Evolutionary conservation across 2,797 vertebrate species (phyloP).

Genomic region (Leuciscus waleckii): DNA sequence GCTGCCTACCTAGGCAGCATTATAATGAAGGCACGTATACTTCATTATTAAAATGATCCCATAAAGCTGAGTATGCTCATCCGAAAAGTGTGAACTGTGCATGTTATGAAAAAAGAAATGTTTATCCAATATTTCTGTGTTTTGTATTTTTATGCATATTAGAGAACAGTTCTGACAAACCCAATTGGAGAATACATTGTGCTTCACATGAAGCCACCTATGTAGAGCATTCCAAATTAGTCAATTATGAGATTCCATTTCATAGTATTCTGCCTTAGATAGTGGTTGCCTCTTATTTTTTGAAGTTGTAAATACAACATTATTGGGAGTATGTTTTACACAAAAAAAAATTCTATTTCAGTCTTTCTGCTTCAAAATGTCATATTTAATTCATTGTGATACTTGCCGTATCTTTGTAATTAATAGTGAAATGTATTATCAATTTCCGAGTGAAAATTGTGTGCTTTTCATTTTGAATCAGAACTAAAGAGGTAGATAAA

Average conservation of each 20-base stretch:
- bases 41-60: not conserved
- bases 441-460: not conserved
- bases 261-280: not conserved
- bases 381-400: not conserved
- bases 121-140: not conserved
- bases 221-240: not conserved
- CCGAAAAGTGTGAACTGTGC: not conserved
- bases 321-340: not conserved
- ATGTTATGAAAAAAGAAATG: not conserved
- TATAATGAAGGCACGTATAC: not conserved
- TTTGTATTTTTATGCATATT: not conserved
- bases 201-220: not conserved
- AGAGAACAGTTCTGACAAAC: not conserved
- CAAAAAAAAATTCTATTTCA: not conserved
- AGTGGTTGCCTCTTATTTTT: too few relatives aligned
- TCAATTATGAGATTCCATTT: not conserved
- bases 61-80: not conserved
- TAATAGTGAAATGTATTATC: not conserved
- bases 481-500: not conserved
- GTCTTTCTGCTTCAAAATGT: not conserved
- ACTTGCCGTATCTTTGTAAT: not conserved
- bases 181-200: not conserved
- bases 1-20: not conserved
- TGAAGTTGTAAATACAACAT: too few relatives aligned
- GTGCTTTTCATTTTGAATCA: not conserved